Percentiles rank a stretch among this genome's conserved stretches.
These are phyloP conservation scores for Jacana jacana DNA, from an alignment of 2,113 vertebrate genomes.

Conservation along the genomic window DNA sequence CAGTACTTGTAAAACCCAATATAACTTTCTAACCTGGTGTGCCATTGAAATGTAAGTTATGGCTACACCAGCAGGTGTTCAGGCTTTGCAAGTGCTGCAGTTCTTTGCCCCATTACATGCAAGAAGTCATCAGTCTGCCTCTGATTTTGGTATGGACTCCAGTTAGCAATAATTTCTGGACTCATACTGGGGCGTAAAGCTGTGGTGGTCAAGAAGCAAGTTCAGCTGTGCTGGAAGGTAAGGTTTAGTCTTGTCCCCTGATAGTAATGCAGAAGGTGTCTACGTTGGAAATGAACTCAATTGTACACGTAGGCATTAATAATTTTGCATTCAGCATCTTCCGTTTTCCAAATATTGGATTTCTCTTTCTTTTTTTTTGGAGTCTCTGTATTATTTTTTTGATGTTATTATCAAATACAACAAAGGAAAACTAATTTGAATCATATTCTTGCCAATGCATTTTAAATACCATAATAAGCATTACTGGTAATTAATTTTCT, in stretches of 20 bases:
- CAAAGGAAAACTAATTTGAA: neutral
- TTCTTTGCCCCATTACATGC: neutral
- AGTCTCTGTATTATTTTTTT: neutral
- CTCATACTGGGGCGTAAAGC: neutral
- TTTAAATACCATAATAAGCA: neutral
- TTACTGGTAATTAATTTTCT: neutral
- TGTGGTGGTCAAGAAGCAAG: neutral
- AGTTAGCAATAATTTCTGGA: neutral
- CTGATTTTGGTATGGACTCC: neutral
- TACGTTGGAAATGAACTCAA: neutral
- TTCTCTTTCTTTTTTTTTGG: neutral
- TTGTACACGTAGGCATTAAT: neutral
- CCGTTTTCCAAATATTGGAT: neutral
- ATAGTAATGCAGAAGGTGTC: neutral
- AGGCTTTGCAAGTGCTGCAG: neutral
- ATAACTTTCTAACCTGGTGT: neutral
- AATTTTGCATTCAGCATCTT: neutral
- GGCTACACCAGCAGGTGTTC: neutral
- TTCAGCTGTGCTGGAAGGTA: neutral
- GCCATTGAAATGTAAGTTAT: neutral
- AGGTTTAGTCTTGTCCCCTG: neutral
- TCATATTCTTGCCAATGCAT: neutral
- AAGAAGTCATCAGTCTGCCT: neutral
- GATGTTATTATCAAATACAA: neutral
- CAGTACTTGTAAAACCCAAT: neutral